A percentile compares a stretch with the other conserved stretches of the same genome.
Evolutionary conservation across 2,888 invertebrate species (phyloP).

Genomic region (Stomorhina lunata): DNA sequence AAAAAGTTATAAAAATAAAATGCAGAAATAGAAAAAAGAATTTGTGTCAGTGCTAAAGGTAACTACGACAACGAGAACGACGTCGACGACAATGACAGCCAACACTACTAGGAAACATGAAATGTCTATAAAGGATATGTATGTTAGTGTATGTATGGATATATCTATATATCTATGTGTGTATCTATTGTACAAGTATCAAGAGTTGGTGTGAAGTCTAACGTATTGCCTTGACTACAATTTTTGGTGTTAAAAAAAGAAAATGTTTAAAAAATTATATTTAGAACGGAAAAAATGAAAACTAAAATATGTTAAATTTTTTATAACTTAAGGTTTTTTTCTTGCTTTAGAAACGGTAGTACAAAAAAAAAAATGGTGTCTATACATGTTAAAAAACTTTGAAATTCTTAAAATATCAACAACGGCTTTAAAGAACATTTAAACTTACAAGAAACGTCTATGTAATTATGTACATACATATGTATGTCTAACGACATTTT

Average conservation of each 20-base stretch:
- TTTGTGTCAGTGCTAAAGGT: conserved; percentile 54
- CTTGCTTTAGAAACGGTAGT: background rate
- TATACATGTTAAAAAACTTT: background rate
- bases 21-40: conserved; percentile 16
- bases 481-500: background rate
- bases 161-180: background rate
- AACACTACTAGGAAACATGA: conserved; percentile 22
- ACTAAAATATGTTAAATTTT: conserved; percentile 33
- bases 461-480: too few relatives aligned
- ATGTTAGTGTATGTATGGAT: background rate
- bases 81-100: conserved; percentile 34
- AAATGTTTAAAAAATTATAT: background rate
- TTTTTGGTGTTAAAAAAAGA: conserved; percentile 4
- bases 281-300: conserved; percentile 5
- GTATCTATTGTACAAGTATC: background rate
- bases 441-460: background rate
- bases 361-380: background rate
- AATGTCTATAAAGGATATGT: background rate
- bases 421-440: background rate
- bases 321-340: background rate
- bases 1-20: conserved; percentile 34
- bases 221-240: conserved; percentile 46
- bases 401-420: conserved; percentile 5
- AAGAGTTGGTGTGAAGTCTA: conserved; percentile 9
- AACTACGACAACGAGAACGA: conserved; percentile 27